A percentile compares a stretch with the other conserved stretches of the same genome.
phyloP scores from a whole-genome alignment of 2,888 invertebrate species.

The Eupithecia pulchellata region DNA sequence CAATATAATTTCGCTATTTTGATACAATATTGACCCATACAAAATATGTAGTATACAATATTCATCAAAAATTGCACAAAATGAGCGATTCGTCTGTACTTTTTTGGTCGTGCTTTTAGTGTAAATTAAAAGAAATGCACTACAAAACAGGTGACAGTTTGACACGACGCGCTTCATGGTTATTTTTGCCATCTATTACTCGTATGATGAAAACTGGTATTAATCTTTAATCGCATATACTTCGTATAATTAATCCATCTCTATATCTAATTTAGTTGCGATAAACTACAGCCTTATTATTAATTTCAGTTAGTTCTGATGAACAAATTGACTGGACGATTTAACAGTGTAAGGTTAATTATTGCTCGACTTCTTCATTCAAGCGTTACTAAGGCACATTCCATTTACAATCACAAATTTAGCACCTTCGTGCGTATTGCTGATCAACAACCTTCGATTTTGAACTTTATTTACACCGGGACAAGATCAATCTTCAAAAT shows the following conservation, averaged over 20 bases:
- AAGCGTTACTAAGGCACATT: conserved; percentile 53
- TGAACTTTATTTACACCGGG: conserved; percentile 8
- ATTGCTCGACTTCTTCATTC: conserved; percentile 14
- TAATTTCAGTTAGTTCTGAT: not conserved
- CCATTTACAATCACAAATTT: conserved; percentile 51
- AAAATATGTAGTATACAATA: too few relatives aligned
- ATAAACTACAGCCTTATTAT: not conserved
- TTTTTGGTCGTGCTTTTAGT: not conserved
- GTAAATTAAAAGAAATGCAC: not conserved
- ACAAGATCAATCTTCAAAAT: not conserved
- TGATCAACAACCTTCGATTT: conserved; percentile 37
- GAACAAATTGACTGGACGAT: conserved; percentile 4
- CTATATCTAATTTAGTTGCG: not conserved
- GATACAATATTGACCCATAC: too few relatives aligned
- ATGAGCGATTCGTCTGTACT: too few relatives aligned
- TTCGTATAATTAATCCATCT: not conserved
- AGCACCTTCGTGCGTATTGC: conserved; percentile 53
- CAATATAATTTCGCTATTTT: not conserved
- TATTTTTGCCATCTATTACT: not conserved
- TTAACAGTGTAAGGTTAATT: conserved; percentile 4
- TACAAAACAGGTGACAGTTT: not conserved
- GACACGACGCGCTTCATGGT: not conserved
- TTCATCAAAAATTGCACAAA: too few relatives aligned
- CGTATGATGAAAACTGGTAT: not conserved
- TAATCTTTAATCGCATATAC: not conserved